These are phyloP conservation scores for Drosophila biarmipes DNA, from an alignment of 1,140 invertebrate genomes.

Conservation along the genomic window DNA sequence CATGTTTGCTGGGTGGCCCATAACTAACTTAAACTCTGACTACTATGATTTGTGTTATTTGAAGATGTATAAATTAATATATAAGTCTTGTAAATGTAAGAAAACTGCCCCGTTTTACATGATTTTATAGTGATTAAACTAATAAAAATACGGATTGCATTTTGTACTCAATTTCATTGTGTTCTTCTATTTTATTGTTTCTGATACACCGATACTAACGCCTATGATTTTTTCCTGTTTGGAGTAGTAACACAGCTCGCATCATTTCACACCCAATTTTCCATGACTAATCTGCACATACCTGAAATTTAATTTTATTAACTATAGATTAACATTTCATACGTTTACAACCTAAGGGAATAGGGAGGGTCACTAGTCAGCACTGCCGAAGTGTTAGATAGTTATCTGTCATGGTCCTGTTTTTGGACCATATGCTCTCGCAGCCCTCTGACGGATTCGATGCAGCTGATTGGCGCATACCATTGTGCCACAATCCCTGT, in stretches of 20 bases:
- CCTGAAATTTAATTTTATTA: too few species aligned
- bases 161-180: background rate
- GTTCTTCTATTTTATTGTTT: background rate
- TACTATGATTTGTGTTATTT: too few species aligned
- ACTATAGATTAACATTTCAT: too few species aligned
- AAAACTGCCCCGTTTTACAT: too few species aligned
- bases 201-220: background rate
- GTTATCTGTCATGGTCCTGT: slow-evolving; percentile 2
- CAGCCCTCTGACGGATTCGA: slow-evolving; percentile 1
- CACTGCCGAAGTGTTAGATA: slow-evolving; percentile 3
- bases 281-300: background rate
- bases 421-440: slow-evolving; percentile 6
- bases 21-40: background rate
- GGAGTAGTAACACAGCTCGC: background rate
- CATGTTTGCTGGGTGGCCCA: background rate
- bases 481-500: background rate
- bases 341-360: background rate
- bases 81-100: background rate
- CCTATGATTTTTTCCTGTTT: background rate
- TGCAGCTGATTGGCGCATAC: slow-evolving; percentile 21
- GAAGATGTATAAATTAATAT: background rate
- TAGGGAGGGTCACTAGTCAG: background rate
- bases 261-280: too few species aligned
- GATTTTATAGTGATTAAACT: background rate
- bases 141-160: slow-evolving; percentile 1